Evolutionary conservation across 2,113 vertebrate species (phyloP), one percentile per base, ranked within the genome.

Genomic region (Clarias gariepinus): DNA sequence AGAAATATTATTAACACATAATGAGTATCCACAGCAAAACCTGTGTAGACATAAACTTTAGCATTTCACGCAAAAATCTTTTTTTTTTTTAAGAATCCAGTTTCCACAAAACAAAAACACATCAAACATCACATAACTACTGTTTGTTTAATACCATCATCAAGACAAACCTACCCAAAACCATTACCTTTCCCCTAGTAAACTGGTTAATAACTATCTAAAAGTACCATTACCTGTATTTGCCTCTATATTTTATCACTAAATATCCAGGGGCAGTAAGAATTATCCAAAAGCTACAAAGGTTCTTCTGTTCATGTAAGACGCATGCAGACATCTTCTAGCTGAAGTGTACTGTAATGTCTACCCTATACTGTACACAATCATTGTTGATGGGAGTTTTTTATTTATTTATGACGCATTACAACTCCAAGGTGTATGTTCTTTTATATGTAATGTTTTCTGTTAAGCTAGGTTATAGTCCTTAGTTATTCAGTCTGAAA

Each of bases 1-100:
- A 81, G 52, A 83, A 55, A 61, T 18, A 82, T 66, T 15, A 68
- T 84, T 86, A 84, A 82, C 66, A 82, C 52, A 47, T 18, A 64
- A 55, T 6, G 5, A 64, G 79, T 15, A 19, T 16, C 52, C 5
- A 82, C 28, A 3, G 58, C 30, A 63, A 73, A 84, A 81, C 11
- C 73, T 57, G 73, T 33, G 3, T 5, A 25, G 52, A 61, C 19
- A 74, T 15, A 13, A 82, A 57, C 2, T 3, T 10, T 36, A 33
- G 69, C n/a, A 41, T 78, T 60, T 11, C 36, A n/a, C 1, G 5
- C 47, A n/a, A 15, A n/a, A n/a, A 21, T 5, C 4, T 21, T 36
- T 36, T 36, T 13, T 21, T 36, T 36, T 36, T 36, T 2, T 2
- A 36, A 76, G 23, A 76, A 2, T 28, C 73, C 71, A 47, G 9